Evolutionary conservation across 2,888 invertebrate genomes (phyloP), one percentile per base, ranked within the genome.

Genomic region (Suillia variegata): DNA sequence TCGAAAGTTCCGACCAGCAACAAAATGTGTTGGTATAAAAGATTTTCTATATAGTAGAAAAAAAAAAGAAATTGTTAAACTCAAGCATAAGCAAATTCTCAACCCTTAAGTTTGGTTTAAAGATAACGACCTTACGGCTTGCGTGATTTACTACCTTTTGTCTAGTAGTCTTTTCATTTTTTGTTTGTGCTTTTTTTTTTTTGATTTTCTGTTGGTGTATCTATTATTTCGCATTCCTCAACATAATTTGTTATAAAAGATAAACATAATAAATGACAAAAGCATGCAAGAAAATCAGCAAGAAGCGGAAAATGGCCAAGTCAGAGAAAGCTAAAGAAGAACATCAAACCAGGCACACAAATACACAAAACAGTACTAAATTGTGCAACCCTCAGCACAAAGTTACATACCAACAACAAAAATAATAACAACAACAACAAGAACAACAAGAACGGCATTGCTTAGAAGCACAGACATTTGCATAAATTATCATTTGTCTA

Each of bases 401-500:
- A 70, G 64, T 64, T 17, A 53, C 12, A 20, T 31, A 34, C 34
- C 47, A 59, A 52, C 52, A 54, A 54, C 24, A 34, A 58, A 22
- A 22, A 12, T 12, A 38, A 10, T 18, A n/a, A 24, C 5, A n/a
- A 17, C 22, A 24, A 21, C 24, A 21, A 5, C 31, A 24, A 48
- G 48, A 13, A n/a, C n/a, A n/a, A n/a, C n/a, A n/a, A n/a, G n/a
- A n/a, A n/a, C n/a, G n/a, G n/a, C n/a, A n/a, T n/a, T n/a, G n/a
- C n/a, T n/a, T n/a, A n/a, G n/a, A n/a, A 48, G 58, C 54, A 69
- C 64, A 70, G 72, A 69, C 71, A 76, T 76, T 76, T 76, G 71
- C 78, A 76, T 76, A 77, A 76, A 76, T 77, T 76, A 77, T 75
- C 73, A 73, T 76, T 76, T 77, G 71, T 68, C 70, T 70, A 71